Base-by-base conservation (phyloP, 1,140 invertebrate genomes). In the Physella acuta region DNA sequence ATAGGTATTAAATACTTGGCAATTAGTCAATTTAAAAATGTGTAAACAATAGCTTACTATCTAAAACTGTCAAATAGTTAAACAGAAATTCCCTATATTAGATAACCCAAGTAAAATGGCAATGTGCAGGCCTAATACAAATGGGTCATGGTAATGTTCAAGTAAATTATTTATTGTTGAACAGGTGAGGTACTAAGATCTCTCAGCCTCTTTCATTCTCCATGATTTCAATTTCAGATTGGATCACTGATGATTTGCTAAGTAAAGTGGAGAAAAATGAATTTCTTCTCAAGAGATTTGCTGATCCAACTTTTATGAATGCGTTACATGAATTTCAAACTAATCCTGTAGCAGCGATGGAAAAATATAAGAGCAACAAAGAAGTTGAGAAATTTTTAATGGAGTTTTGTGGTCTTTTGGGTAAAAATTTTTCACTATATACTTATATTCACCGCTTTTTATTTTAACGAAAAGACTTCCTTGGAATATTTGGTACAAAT, bases 231-330 rank as follows among this genome's bases (percentile, higher is more conserved):
- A n/a, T n/a, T n/a, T n/a, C 74, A 82, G 81, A 81, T 20, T 81
- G 80, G 79, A 73, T 83, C 2, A 83, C 78, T 61, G 80, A 82
- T 65, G 79, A 80, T 61, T 73, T 83, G 51, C 61, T 83, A 44
- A 62, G 70, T 20, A 74, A 78, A 56, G 53, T 83, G 2, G 68
- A 79, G 62, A 76, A 75, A 33, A 79, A 81, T 75, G 75, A 78
- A 26, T 68, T 61, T 4, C 68, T 83, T 3, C 17, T 62, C 11
- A 73, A 73, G 69, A 62, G 75, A 39, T 58, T 82, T 4, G 59
- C 70, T 60, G 77, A 83, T 62, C 80, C 80, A 24, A 68, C 33
- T 28, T 82, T 81, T 63, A 70, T 76, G 39, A 71, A 77, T 59
- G 81, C 81, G 14, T 73, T 83, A 24, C 68, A 73, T 58, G 79